Conservation (phyloP, 2,888 invertebrate species). For the Meliscaeva auricollis region DNA sequence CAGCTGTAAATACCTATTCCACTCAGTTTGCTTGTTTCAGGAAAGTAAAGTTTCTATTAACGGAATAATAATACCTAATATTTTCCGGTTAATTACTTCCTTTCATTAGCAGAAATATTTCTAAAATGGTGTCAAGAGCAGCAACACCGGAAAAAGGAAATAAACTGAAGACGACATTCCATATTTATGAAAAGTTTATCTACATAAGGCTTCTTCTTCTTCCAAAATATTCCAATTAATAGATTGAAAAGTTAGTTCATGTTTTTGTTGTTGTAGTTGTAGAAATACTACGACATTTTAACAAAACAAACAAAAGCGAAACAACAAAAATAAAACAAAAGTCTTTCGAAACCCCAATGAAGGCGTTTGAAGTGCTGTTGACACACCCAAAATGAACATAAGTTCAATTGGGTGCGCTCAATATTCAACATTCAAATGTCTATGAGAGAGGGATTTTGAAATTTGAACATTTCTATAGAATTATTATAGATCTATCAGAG, state of each 20-base stretch:
- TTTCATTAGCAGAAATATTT: conserved; percentile 36
- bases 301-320: conserved; percentile 1
- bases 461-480: conserved; percentile 7
- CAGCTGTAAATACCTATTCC: no score
- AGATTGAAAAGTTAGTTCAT: background rate
- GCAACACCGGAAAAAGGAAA: conserved; percentile 12
- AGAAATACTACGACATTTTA: background rate
- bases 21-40: background rate
- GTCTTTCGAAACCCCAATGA: background rate
- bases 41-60: background rate
- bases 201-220: no score
- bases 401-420: conserved; percentile 32
- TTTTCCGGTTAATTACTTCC: conserved; percentile 46
- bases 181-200: background rate
- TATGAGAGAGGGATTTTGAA: background rate
- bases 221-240: background rate
- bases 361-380: conserved; percentile 1
- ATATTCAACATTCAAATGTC: conserved; percentile 16
- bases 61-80: background rate
- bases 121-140: conserved; percentile 4
- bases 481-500: background rate
- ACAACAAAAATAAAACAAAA: background rate
- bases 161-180: background rate
- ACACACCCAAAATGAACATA: conserved; percentile 31
- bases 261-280: background rate